Percentiles rank a stretch among this genome's conserved stretches.
Conservation (phyloP, 2,113 vertebrate species). For the Dolichallabes microphthalmus region DNA sequence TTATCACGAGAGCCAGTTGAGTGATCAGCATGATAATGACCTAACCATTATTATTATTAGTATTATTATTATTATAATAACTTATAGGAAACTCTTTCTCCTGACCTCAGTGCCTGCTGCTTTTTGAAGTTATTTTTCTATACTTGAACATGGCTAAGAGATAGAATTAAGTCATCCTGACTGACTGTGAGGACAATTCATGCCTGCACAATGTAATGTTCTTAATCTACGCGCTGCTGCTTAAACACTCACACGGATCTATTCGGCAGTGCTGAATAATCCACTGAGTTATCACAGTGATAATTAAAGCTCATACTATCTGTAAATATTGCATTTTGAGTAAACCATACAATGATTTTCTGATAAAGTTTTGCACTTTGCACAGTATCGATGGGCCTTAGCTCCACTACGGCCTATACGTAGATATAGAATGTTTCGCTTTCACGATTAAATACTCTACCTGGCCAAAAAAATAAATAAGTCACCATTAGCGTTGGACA, state of each 20-base stretch:
- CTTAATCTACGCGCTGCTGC: conserved; percentile 5
- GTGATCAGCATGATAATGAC: conserved; percentile 6
- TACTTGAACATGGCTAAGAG: conserved; percentile 14
- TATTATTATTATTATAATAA: background rate
- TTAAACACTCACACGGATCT: conserved; percentile 4
- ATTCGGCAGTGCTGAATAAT: background rate
- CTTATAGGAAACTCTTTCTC: background rate
- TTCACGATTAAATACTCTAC: background rate
- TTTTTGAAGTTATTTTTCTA: background rate
- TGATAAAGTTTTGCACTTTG: conserved; percentile 57
- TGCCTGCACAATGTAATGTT: conserved; percentile 17
- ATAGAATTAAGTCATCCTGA: conserved; percentile 4
- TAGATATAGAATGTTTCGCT: background rate
- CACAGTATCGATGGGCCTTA: conserved; percentile 35
- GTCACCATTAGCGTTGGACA: too few relatives aligned
- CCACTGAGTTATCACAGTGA: conserved; percentile 4
- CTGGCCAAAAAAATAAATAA: too few relatives aligned
- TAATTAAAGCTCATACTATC: background rate
- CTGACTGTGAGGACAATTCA: conserved; percentile 6
- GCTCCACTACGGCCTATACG: background rate
- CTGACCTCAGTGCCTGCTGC: conserved; percentile 19
- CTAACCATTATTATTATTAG: conserved; percentile 4
- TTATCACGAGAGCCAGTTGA: conserved; percentile 9
- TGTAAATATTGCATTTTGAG: conserved; percentile 25
- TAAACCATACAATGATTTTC: background rate